Base-by-base conservation (phyloP, 1,140 invertebrate species). In the Tribolium madens region DNA sequence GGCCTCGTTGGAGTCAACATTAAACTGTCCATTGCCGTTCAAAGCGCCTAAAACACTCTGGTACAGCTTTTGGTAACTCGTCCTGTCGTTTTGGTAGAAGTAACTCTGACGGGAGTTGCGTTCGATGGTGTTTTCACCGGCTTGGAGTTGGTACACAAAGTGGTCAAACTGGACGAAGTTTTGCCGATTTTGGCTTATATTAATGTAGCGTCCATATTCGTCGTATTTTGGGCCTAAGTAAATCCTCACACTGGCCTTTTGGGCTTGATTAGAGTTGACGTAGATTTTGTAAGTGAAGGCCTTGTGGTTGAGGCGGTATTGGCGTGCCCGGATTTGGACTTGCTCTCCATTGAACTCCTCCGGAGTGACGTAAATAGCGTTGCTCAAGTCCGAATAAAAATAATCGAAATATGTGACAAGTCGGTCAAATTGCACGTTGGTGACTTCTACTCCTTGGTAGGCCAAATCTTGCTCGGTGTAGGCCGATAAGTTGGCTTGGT, bases 351-450 rank as follows among this genome's bases (percentile, higher is more conserved):
- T 70, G 13, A 80, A 75, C 46, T 80, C 33, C 6, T 83, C 50
- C 26, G 83, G 70, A 46, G 85, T 82, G 0, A 87, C 83, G 17
- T 86, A 86, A 12, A 94, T 76, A 64, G 90, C 90, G 79, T 93
- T 92, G 81, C 88, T 91, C 26, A 93, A 89, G 76, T 92, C 89
- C 12, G 92, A 80, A 80, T 93, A 90, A 79, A 90, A 91, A 31
- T 92, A 86, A 53, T 94, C 92, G 85, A 93, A 93, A 84, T 90
- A 94, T 15, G 93, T 94, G 12, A 89, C 87, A 4, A 95, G 84
- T 60, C 90, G 89, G 83, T 91, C 91, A 1, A 92, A 87, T 1
- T 85, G 81, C 2, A 93, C 87, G 36, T 88, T 88, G 73, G 91
- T 88, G 73, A 94, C 88, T 78, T 89, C 89, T 12, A 94, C 87